Base-by-base conservation (phyloP, 1,140 invertebrate genomes). In the Oncopodura yosiiana region DNA sequence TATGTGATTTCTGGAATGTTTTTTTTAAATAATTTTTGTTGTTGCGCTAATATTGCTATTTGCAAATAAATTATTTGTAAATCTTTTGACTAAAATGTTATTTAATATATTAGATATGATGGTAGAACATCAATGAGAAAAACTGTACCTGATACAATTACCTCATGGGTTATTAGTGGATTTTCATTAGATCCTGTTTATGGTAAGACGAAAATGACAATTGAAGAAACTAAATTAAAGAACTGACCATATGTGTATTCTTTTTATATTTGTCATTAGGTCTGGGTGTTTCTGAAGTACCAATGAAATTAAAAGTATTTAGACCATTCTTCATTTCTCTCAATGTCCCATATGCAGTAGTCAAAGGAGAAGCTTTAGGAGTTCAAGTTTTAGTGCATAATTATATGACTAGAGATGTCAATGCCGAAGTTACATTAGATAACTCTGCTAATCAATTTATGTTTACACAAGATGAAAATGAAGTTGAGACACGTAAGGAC, bases 371-470 rank as follows among this genome's bases (percentile, higher is more conserved):
- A 74, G 82, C 87, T 19, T 75, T 98, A 37, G 84, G 86, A 0
- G 76, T 96, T 51, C 84, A 95, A 49, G 84, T 91, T 18, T 82
- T 94, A 19, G 81, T 99, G 4, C 91, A 91, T 70, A 99, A 96
- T 71, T 92, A 95, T 65, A 74, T 89, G 66, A 77, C 81, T 11
- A 81, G 80, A 38, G 84, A 91, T 64, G 71, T 91, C 1, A 75
- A 74, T 11, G 86, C 86, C 2, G 84, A 89, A 64, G 80, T 96
- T 0, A 86, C 83, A 0, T 73, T 96, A 50, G 84, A 90, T 64
- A 93, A 94, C 67, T 74, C 76, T 0, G 81, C 82, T 42, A 81
- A 81, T 53, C 71, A 74, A 46, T 93, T 92, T 72, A 82, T 87
- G 60, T 94, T 94, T 66, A 78, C 81, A 5, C 79, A 82, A 67